These are phyloP conservation scores for Sceliomorpha sp. DNA, from an alignment of 2,888 invertebrate genomes.

Conservation along the genomic window DNA sequence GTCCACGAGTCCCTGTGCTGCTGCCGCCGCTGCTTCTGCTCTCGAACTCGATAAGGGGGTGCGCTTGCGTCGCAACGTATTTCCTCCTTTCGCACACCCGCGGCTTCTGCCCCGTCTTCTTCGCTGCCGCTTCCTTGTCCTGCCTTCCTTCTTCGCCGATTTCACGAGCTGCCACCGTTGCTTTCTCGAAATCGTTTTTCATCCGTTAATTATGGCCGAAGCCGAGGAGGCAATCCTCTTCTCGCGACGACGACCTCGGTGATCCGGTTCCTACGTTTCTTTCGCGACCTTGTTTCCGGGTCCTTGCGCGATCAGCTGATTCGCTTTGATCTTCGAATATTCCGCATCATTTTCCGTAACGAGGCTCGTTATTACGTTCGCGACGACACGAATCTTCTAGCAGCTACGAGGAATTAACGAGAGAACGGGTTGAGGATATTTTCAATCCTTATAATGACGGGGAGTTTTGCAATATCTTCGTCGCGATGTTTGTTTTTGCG, in stretches of 20 bases:
- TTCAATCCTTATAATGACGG: too few relatives aligned
- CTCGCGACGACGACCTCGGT: constrained; percentile 1
- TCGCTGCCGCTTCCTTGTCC: constrained; percentile 19
- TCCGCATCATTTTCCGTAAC: too few relatives aligned
- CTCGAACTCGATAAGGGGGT: constrained; percentile 77
- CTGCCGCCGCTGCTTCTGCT: too few relatives aligned
- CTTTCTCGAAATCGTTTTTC: constrained; percentile 68
- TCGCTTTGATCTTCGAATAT: constrained; percentile 26
- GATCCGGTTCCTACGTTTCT: constrained; percentile 15
- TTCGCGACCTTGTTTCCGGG: constrained; percentile 57
- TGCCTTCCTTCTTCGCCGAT: constrained; percentile 50
- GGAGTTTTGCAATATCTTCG: too few relatives aligned
- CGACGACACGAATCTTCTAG: too few relatives aligned
- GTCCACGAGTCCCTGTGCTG: constrained; percentile 25
- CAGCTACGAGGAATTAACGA: not conserved
- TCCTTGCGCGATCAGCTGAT: constrained; percentile 11
- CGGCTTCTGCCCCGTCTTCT: constrained; percentile 2
- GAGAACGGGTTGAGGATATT: constrained; percentile 5
- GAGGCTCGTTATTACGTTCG: too few relatives aligned
- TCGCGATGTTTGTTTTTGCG: too few relatives aligned
- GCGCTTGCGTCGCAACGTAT: constrained; percentile 67
- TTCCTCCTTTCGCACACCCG: constrained; percentile 22
- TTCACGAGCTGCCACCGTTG: constrained; percentile 64
- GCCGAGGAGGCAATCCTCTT: constrained; percentile 25
- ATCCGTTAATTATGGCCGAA: constrained; percentile 63